Evolutionary conservation across 2,113 vertebrate genomes (phyloP).

Genomic region (Dissostichus mawsoni): DNA sequence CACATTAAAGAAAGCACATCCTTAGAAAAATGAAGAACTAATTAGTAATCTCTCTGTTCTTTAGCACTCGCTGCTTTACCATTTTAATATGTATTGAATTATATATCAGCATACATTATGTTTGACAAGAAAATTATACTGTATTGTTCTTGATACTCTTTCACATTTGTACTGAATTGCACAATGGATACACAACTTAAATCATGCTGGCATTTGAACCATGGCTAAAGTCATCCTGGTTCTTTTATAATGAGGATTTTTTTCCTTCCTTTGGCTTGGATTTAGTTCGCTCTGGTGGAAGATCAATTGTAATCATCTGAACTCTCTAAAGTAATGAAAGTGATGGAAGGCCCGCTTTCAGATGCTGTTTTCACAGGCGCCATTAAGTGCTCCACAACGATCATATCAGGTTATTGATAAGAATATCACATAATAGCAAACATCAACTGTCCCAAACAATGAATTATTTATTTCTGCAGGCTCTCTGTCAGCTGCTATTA

Average conservation of each 20-base stretch:
- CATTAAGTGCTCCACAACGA: conserved; percentile 45
- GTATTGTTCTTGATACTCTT: conserved; percentile 21
- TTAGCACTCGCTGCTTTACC: not conserved
- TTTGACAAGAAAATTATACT: conserved; percentile 2
- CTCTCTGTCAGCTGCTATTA: conserved; percentile 2
- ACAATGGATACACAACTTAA: conserved; percentile 35
- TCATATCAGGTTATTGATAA: conserved; percentile 53
- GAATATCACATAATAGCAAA: conserved; percentile 10
- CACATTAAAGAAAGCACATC: not conserved
- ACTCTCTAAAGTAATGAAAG: conserved; percentile 39
- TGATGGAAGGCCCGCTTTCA: conserved; percentile 48
- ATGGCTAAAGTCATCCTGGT: conserved; percentile 17
- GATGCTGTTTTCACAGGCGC: conserved; percentile 42
- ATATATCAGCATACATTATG: conserved; percentile 43
- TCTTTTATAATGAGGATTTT: conserved; percentile 38
- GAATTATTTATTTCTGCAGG: not conserved
- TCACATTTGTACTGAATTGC: conserved; percentile 20
- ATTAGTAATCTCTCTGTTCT: conserved; percentile 44
- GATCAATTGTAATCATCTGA: conserved; percentile 72
- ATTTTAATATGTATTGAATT: conserved; percentile 43
- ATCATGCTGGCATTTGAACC: conserved; percentile 14
- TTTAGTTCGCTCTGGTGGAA: conserved; percentile 51
- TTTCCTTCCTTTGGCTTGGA: conserved; percentile 15
- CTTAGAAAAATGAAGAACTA: conserved; percentile 26
- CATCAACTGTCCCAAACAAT: not conserved